Evolutionary conservation across 2,113 vertebrate genomes (phyloP), one percentile per base, ranked within the genome.

Genomic region (Anhinga rufa): DNA sequence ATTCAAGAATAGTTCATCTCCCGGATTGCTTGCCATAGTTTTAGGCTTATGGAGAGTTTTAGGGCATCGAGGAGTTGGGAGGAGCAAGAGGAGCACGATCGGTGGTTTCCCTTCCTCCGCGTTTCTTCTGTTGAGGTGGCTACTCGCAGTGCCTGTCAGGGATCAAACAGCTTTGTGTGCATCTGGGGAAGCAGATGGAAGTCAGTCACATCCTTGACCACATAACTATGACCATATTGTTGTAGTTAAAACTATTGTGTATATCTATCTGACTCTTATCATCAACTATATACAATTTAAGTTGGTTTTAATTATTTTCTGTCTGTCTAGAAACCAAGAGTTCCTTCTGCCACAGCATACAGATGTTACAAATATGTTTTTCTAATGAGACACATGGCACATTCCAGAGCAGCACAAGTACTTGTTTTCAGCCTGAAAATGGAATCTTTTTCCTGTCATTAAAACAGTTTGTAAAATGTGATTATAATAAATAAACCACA

Each of bases 361-460:
- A 96, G 92, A 76, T 97, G 91, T 72, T 89, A 14, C 29, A 89
- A 86, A 87, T 42, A 14, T 82, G 90, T 52, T 90, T 93, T 77
- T 38, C 65, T 93, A 31, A 84, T 20, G 65, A 92, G 69, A 69
- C 65, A 75, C 82, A 81, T 57, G 65, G 82, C 92, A 82, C 91
- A 92, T 96, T 92, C 95, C 81, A 15, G 84, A 82, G 89, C 75
- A 95, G 95, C 95, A 92, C 96, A 89, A 97, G 91, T 64, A 79
- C 94, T 95, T 93, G 86, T 93, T 95, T 97, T 94, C 82, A 95
- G 95, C 82, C 85, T 97, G 82, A 83, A 98, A 94, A 81, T 21
- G 24, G 82, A 91, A 77, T 90, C 15, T 49, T 92, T 93, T 82
- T 88, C 87, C 86, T 40, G 40, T 17, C 92, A 86, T 91, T 95